phyloP scores from a whole-genome alignment of 1,140 invertebrate species.

The Heliconius congener region DNA sequence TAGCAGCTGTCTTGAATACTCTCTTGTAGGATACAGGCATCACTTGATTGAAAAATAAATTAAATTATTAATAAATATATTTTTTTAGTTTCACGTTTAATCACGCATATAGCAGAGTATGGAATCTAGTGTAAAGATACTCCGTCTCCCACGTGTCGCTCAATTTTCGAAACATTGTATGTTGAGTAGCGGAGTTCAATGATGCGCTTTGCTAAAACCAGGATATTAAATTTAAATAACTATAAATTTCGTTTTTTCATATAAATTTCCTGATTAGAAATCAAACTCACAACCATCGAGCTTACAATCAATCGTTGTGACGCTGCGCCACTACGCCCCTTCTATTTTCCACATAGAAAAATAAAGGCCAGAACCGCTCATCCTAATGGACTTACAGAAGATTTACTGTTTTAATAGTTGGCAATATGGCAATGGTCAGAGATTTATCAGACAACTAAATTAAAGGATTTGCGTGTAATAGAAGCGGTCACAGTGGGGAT shows the following conservation, averaged over 20 bases:
- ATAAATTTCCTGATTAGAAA: neutral
- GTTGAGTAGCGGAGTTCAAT: neutral
- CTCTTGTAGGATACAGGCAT: slow-evolving; percentile 14
- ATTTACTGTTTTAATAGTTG: slow-evolving; percentile 60
- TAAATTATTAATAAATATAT: neutral
- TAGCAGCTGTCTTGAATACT: slow-evolving; percentile 35
- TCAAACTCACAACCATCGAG: neutral
- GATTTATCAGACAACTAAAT: slow-evolving; percentile 57
- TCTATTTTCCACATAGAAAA: neutral
- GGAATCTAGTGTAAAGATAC: neutral
- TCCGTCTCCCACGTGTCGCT: neutral
- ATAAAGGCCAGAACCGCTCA: neutral
- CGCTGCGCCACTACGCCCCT: neutral
- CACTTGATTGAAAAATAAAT: neutral
- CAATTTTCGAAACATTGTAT: too few species aligned
- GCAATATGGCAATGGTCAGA: slow-evolving; percentile 52
- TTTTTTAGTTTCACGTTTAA: neutral
- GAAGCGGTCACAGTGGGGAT: slow-evolving; percentile 34
- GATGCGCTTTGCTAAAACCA: neutral
- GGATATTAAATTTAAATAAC: too few species aligned
- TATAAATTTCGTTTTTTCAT: neutral
- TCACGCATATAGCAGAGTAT: neutral
- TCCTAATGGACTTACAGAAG: slow-evolving; percentile 38
- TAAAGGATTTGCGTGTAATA: slow-evolving; percentile 47
- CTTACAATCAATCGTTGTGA: neutral